Evolutionary conservation across 2,888 invertebrate genomes (phyloP), one percentile per base, ranked within the genome.

Genomic region (Cerceris rybyensis): DNA sequence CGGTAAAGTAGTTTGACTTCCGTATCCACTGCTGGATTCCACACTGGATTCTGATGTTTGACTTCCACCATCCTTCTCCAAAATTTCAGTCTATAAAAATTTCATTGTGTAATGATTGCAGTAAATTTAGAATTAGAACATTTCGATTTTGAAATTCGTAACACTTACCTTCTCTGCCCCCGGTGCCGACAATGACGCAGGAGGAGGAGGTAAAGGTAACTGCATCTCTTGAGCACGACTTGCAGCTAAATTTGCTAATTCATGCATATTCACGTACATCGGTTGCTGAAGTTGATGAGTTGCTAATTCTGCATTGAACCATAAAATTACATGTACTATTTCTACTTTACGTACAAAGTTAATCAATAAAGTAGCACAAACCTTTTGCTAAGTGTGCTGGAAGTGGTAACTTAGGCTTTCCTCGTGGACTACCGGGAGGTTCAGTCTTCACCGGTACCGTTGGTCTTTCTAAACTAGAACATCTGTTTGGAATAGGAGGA

Each of bases 211-310:
- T 91, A 96, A 93, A 87, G 94, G 94, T 88, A 94, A 92, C 92
- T 94, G 93, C 93, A 93, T 93, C 90, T 94, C 94, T 89, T 94
- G 96, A 93, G 93, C 96, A 93, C 94, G 97, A 93, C 93, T 94
- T 11, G 97, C 97, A 57, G 97, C 97, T 93, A 97, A 94, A 87
- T 95, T 96, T 39, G 97, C 97, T 91, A 98, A 93, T 92, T 98
- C 98, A 82, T 97, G 97, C 97, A 97, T 97, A 92, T 98, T 98
- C 88, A 97, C 97, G 93, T 98, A 98, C 89, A 97, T 95, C 39
- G 98, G 98, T 69, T 91, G 91, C 70, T 91, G 91, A 28, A 90
- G 85, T 79, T 91, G 90, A 85, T 92, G 90, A n/a, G 87, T 86
- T 61, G 88, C 89, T 82, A 91, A 86, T 87, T 91, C 89, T 90